phyloP scores from a whole-genome alignment of 1,140 invertebrate species.

The Ostrea denselamellosa region DNA sequence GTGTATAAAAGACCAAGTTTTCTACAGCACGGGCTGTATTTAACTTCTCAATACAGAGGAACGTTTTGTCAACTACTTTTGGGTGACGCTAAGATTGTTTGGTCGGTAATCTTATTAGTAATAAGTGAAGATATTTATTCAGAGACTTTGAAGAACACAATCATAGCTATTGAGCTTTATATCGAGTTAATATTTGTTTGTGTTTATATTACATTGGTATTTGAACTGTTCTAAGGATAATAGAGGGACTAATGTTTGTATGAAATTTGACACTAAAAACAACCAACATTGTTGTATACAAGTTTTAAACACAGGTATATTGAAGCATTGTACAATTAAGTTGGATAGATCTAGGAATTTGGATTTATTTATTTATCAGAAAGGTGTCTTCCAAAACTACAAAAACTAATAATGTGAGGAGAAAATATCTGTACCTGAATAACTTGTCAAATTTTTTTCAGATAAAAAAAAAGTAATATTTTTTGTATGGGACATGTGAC shows the following conservation, averaged over 20 bases:
- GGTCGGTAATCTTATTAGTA: constrained; percentile 29
- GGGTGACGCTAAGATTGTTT: constrained; percentile 30
- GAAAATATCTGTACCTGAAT: too few relatives aligned
- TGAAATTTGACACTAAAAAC: not conserved
- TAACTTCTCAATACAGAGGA: constrained; percentile 39
- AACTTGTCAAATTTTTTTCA: too few relatives aligned
- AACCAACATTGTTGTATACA: not conserved
- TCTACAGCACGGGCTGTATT: constrained; percentile 28
- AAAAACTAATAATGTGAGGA: too few relatives aligned
- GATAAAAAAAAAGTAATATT: too few relatives aligned
- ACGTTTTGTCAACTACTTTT: constrained; percentile 38
- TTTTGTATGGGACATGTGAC: too few relatives aligned
- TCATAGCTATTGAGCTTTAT: constrained; percentile 32
- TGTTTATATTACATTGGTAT: constrained; percentile 21
- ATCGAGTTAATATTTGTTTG: constrained; percentile 38
- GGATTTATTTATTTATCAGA: too few relatives aligned
- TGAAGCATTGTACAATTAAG: too few relatives aligned
- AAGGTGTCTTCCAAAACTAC: too few relatives aligned
- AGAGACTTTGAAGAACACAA: constrained; percentile 29
- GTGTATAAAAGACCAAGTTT: constrained; percentile 40
- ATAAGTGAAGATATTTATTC: constrained; percentile 37
- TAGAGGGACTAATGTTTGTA: not conserved
- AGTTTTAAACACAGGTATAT: not conserved
- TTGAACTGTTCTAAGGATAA: constrained; percentile 10
- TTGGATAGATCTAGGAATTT: too few relatives aligned